Evolutionary conservation across 2,888 invertebrate species (phyloP).

Genomic region (Alloscopus bannaensis): DNA sequence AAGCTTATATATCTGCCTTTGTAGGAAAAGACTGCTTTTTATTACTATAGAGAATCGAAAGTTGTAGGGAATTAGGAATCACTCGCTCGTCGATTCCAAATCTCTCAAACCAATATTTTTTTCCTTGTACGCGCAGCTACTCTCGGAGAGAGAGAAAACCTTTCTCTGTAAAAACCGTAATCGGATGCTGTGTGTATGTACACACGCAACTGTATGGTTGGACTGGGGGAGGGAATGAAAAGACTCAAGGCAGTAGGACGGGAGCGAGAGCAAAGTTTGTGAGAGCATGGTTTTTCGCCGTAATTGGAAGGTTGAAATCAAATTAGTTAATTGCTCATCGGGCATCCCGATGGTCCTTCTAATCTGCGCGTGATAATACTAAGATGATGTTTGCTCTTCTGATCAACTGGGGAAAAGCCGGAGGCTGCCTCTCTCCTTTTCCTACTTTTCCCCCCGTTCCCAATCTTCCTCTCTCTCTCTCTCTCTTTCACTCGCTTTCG

Average conservation of each 20-base stretch:
- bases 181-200: conserved; percentile 3
- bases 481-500: neutral
- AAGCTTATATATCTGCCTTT: too few species aligned
- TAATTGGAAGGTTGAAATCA: conserved; percentile 74
- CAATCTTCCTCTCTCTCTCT: conserved; percentile 19
- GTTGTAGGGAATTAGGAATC: too few species aligned
- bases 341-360: conserved; percentile 73
- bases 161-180: too few species aligned
- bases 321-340: conserved; percentile 74
- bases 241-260: conserved; percentile 32
- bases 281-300: conserved; percentile 44
- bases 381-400: conserved; percentile 73
- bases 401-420: conserved; percentile 69
- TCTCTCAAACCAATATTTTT: too few species aligned
- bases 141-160: too few species aligned
- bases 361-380: conserved; percentile 74
- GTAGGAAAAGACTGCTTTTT: neutral
- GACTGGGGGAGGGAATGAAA: conserved; percentile 15
- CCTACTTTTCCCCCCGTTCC: conserved; percentile 27
- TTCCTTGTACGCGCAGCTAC: too few species aligned
- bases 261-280: too few species aligned
- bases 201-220: neutral
- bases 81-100: too few species aligned
- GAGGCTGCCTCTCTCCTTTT: conserved; percentile 56
- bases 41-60: too few species aligned